These are phyloP conservation scores for Graptemys geographica DNA, from an alignment of 2,797 vertebrate genomes.

Conservation along the genomic window DNA sequence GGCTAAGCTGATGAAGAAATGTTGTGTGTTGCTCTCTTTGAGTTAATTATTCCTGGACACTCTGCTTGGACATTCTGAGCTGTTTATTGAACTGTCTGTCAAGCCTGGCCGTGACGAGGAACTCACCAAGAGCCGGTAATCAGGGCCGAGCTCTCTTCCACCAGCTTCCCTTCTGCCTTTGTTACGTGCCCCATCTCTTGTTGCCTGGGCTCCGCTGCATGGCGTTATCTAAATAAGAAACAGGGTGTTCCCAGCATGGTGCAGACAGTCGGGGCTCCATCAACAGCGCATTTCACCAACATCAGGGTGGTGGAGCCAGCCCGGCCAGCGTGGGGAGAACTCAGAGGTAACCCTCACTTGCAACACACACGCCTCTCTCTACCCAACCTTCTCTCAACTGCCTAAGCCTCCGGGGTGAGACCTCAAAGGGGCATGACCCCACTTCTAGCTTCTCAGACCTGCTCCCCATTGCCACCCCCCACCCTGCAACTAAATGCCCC, in stretches of 20 bases:
- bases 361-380: fast-evolving
- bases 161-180: slow-evolving; percentile 59
- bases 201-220: slow-evolving; percentile 35
- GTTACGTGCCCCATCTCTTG: slow-evolving; percentile 1
- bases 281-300: slow-evolving; percentile 3
- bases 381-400: neutral
- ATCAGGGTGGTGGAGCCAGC: neutral
- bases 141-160: slow-evolving; percentile 1
- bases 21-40: slow-evolving; percentile 17
- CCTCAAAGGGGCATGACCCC: neutral
- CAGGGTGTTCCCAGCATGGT: neutral
- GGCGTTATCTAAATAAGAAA: slow-evolving; percentile 64
- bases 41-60: slow-evolving; percentile 24
- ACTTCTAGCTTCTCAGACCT: neutral
- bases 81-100: slow-evolving; percentile 15
- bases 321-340: fast-evolving
- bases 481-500: fast-evolving
- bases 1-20: neutral
- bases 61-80: slow-evolving; percentile 13
- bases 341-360: neutral
- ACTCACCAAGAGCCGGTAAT: slow-evolving; percentile 26
- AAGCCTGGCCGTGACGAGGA: neutral
- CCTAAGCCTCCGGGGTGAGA: neutral
- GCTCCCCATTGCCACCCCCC: neutral
- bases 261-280: neutral